Conservation (phyloP, 1,140 invertebrate genomes). For the Conopomorpha cramerella region DNA sequence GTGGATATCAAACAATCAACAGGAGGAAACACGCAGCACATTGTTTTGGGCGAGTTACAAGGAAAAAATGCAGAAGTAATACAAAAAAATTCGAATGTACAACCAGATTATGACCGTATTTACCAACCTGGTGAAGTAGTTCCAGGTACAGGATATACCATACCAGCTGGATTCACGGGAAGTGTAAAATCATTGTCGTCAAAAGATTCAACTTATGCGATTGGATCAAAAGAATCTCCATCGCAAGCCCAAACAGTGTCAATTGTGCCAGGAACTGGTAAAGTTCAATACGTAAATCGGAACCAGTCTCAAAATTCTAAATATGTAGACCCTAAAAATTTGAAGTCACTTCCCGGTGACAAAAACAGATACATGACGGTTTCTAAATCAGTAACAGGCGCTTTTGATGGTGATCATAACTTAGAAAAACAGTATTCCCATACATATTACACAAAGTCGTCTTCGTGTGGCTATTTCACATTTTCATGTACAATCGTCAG, state of each 20-base stretch:
- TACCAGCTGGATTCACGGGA: constrained; percentile 70
- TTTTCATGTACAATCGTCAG: constrained; percentile 81
- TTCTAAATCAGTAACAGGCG: constrained; percentile 77
- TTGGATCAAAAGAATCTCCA: constrained; percentile 59
- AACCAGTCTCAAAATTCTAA: constrained; percentile 26
- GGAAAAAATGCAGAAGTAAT: constrained; percentile 57
- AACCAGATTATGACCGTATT: constrained; percentile 52
- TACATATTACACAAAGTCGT: constrained; percentile 83
- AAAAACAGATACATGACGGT: constrained; percentile 67
- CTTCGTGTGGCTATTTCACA: constrained; percentile 83
- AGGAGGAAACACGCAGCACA: constrained; percentile 55
- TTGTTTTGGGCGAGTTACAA: constrained; percentile 56
- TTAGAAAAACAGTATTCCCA: constrained; percentile 70
- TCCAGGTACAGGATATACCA: constrained; percentile 66
- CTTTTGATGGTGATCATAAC: constrained; percentile 61
- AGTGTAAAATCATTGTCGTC: constrained; percentile 65
- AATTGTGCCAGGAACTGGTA: constrained; percentile 60
- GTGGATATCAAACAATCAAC: constrained; percentile 44
- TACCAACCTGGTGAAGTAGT: constrained; percentile 67
- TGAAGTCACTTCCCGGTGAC: constrained; percentile 39
- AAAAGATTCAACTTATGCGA: constrained; percentile 62
- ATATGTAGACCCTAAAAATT: constrained; percentile 43
- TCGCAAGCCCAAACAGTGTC: constrained; percentile 69
- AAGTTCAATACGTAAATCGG: constrained; percentile 47
- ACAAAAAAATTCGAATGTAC: constrained; percentile 45